A percentile compares a stretch with the other conserved stretches of the same genome.
These are phyloP conservation scores for Cataglyphis altisquamis DNA, from an alignment of 2,888 invertebrate genomes.

Conservation along the genomic window DNA sequence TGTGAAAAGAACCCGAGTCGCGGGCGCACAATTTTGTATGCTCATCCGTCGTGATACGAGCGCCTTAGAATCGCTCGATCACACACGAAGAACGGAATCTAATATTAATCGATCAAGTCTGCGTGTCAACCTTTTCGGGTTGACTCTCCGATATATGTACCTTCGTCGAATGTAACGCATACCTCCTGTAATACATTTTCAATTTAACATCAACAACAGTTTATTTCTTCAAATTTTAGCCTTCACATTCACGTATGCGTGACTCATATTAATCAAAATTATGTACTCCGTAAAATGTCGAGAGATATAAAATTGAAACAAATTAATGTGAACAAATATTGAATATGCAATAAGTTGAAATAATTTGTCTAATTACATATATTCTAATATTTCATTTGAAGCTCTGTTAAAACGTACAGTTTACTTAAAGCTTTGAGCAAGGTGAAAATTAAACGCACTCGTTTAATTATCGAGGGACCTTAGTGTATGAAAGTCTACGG, in stretches of 20 bases:
- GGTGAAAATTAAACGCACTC: conserved; percentile 50
- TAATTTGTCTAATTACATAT: conserved; percentile 14
- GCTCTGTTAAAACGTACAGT: not conserved
- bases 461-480: conserved; percentile 51
- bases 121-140: conserved; percentile 16
- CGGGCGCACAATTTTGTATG: conserved; percentile 42
- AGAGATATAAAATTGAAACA: not conserved
- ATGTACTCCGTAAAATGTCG: not conserved
- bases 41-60: conserved; percentile 39
- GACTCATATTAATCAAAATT: not conserved
- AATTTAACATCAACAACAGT: not conserved
- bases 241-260: not conserved
- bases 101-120: conserved; percentile 38
- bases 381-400: conserved; percentile 1
- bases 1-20: conserved; percentile 34
- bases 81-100: conserved; percentile 23
- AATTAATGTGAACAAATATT: not conserved
- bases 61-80: conserved; percentile 38
- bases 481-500: conserved; percentile 22
- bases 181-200: conserved; percentile 7
- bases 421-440: conserved; percentile 32
- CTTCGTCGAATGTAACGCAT: not conserved
- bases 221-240: not conserved
- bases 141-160: not conserved
- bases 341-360: not conserved